Conservation (phyloP, 2,113 vertebrate species). For the Antidorcas marsupialis region DNA sequence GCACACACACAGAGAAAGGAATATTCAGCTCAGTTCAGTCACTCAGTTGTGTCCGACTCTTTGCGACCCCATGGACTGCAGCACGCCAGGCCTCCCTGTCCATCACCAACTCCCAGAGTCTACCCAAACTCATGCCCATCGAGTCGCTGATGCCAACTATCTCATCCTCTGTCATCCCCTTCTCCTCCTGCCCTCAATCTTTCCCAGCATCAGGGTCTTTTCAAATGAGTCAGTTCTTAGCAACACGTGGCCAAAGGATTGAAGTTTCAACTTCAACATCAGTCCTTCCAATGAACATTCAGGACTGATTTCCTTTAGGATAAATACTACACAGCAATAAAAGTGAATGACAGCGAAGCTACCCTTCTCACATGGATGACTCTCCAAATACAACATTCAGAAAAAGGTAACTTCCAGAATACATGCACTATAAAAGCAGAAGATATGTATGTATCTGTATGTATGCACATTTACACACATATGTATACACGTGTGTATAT, state of each 20-base stretch:
- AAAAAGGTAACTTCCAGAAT: not conserved
- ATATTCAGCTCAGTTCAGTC: not conserved
- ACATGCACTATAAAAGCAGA: not conserved
- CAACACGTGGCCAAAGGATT: not conserved
- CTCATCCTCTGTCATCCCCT: not conserved
- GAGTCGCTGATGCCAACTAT: not conserved
- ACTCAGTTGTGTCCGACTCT: accelerated
- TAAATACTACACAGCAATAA: not conserved
- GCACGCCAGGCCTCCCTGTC: not conserved
- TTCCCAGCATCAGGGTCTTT: not conserved
- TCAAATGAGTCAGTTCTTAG: not conserved
- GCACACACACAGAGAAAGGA: not conserved
- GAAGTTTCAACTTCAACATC: not conserved
- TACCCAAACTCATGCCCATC: not conserved
- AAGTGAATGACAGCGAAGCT: not conserved
- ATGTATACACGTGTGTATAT: not conserved
- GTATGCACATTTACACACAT: accelerated
- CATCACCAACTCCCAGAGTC: not conserved
- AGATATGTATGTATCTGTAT: not conserved
- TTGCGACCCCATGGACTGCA: accelerated
- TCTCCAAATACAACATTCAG: not conserved
- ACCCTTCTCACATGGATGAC: not conserved
- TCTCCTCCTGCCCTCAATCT: not conserved
- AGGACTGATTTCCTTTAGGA: not conserved
- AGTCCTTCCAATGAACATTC: not conserved